phyloP scores from a whole-genome alignment of 2,113 vertebrate species.

The Colistium nudipinnis region DNA sequence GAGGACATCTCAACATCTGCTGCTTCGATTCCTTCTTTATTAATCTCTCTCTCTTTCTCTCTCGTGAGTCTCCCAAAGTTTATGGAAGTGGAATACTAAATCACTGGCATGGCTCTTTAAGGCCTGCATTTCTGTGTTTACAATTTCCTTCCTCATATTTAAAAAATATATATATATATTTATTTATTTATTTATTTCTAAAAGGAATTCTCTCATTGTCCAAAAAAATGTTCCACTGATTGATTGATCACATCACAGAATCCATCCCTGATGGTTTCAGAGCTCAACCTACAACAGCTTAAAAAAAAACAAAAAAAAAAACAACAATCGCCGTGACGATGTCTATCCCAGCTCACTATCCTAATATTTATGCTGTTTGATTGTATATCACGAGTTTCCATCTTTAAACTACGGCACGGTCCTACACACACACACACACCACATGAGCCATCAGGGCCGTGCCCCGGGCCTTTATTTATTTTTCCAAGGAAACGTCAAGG shows the following conservation, averaged over 20 bases:
- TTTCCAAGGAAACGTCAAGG: conserved; percentile 65
- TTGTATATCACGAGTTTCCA: conserved; percentile 60
- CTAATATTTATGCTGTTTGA: conserved; percentile 48
- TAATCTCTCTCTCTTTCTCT: not conserved
- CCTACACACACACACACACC: not conserved
- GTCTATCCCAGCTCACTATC: conserved; percentile 40
- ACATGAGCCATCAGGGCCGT: conserved; percentile 29
- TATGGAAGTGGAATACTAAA: not conserved
- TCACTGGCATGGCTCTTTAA: not conserved
- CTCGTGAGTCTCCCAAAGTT: not conserved
- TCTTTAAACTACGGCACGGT: conserved; percentile 40
- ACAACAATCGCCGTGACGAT: conserved; percentile 1
- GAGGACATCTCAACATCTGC: not conserved
- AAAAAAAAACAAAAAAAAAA: too few species aligned
- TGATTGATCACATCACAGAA: not conserved
- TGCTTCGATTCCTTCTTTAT: not conserved
- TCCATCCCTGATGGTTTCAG: not conserved
- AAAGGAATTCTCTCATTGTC: not conserved
- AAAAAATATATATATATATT: too few species aligned
- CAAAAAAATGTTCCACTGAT: not conserved
- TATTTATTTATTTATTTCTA: not conserved
- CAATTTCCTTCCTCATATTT: not conserved
- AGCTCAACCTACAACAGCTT: not conserved
- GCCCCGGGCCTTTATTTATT: conserved; percentile 57
- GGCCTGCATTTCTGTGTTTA: not conserved